Percentiles rank a stretch among this genome's conserved stretches.
Evolutionary conservation across 1,140 invertebrate genomes (phyloP).

Genomic region (Apocrypta bakeri): DNA sequence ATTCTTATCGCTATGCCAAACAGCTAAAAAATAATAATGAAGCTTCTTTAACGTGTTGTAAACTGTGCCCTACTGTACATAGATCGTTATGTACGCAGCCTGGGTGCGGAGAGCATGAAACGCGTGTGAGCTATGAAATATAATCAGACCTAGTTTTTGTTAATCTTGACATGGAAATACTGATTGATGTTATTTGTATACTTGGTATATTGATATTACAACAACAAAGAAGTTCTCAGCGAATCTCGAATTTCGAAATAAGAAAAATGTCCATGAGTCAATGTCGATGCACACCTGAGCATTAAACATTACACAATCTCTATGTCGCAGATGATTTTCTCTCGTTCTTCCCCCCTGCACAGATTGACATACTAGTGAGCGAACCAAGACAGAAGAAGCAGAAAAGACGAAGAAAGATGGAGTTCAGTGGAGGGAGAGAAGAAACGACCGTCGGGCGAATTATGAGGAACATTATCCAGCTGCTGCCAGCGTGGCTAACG

Average conservation of each 20-base stretch:
- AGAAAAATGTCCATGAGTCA: not conserved
- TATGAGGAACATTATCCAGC: conserved; percentile 53
- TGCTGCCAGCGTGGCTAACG: not conserved
- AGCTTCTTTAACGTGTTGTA: not conserved
- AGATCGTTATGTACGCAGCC: not conserved
- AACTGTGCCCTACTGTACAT: not conserved
- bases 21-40: not conserved
- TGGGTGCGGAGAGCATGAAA: not conserved
- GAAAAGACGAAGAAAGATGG: not conserved
- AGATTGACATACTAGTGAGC: not conserved
- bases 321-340: too few relatives aligned
- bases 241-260: too few relatives aligned
- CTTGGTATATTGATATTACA: too few relatives aligned
- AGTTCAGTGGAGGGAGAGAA: not conserved
- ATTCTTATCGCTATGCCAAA: conserved; percentile 43
- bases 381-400: not conserved
- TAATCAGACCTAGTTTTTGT: too few relatives aligned
- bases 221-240: too few relatives aligned
- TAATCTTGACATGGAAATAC: not conserved
- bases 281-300: not conserved
- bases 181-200: too few relatives aligned
- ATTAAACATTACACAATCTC: not conserved
- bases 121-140: not conserved
- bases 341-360: not conserved
- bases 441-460: conserved; percentile 17